phyloP scores from a whole-genome alignment of 2,888 invertebrate genomes.

The Epirrhoe alternata region DNA sequence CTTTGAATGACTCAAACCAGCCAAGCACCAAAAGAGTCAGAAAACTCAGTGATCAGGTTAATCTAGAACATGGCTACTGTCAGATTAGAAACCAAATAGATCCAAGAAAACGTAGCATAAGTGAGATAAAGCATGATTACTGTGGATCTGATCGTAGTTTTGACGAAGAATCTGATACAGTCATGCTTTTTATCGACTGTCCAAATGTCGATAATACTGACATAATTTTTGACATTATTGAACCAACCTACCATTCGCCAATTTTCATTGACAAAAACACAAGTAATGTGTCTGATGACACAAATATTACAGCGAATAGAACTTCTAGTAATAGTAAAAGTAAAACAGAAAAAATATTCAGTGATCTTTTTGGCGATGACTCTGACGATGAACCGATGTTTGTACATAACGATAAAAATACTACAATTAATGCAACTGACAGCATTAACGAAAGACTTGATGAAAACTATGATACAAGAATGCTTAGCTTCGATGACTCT shows the following conservation, averaged over 20 bases:
- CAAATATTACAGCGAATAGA: background rate
- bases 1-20: background rate
- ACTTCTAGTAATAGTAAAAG: background rate
- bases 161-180: background rate
- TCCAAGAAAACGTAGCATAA: background rate
- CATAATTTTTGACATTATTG: background rate
- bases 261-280: background rate
- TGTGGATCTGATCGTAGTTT: background rate
- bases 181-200: background rate
- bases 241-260: background rate
- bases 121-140: background rate
- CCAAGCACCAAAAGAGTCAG: background rate
- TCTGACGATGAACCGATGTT: slow-evolving; percentile 16
- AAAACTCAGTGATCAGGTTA: background rate
- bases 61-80: background rate
- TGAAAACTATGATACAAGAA: background rate
- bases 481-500: background rate
- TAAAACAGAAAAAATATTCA: slow-evolving; percentile 1
- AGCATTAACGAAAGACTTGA: background rate
- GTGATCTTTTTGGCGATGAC: slow-evolving; percentile 19
- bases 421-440: background rate
- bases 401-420: background rate
- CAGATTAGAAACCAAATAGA: background rate
- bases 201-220: background rate
- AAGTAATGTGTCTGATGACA: background rate